phyloP scores from a whole-genome alignment of 2,888 invertebrate species.

The Euzetes globulus region DNA sequence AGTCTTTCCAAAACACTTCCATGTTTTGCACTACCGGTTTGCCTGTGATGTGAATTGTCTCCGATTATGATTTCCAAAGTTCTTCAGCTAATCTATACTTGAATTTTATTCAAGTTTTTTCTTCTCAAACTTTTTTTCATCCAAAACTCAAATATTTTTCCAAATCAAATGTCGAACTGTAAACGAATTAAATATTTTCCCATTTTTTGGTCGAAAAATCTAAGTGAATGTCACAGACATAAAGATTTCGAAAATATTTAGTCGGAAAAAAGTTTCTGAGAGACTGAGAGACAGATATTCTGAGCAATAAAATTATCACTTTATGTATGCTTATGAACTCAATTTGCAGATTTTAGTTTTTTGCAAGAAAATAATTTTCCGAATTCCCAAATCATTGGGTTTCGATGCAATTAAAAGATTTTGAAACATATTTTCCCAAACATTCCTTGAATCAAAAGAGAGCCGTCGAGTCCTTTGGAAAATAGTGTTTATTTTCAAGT shows the following conservation, averaged over 20 bases:
- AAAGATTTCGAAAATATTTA: too few relatives aligned
- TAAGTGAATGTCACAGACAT: too few relatives aligned
- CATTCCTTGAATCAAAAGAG: not conserved
- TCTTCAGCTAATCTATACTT: too few relatives aligned
- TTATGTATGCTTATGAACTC: too few relatives aligned
- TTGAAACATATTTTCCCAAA: not conserved
- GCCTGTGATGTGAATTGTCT: not conserved
- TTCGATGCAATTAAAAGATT: not conserved
- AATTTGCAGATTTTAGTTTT: too few relatives aligned
- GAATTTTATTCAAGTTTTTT: not conserved
- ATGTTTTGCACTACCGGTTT: conserved; percentile 5
- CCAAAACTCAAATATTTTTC: not conserved
- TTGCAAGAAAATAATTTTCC: not conserved
- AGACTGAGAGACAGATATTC: too few relatives aligned
- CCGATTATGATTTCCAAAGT: not conserved
- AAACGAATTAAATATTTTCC: too few relatives aligned
- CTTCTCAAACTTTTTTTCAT: not conserved
- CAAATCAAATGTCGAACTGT: too few relatives aligned
- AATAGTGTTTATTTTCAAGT: not conserved
- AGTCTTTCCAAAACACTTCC: too few relatives aligned
- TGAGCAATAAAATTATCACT: too few relatives aligned
- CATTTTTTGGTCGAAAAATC: too few relatives aligned
- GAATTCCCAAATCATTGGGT: not conserved
- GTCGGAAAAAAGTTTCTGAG: too few relatives aligned
- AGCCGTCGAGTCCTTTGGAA: not conserved